These are phyloP conservation scores for Drosophila paucipuncta DNA, from an alignment of 2,888 invertebrate species.

Conservation along the genomic window DNA sequence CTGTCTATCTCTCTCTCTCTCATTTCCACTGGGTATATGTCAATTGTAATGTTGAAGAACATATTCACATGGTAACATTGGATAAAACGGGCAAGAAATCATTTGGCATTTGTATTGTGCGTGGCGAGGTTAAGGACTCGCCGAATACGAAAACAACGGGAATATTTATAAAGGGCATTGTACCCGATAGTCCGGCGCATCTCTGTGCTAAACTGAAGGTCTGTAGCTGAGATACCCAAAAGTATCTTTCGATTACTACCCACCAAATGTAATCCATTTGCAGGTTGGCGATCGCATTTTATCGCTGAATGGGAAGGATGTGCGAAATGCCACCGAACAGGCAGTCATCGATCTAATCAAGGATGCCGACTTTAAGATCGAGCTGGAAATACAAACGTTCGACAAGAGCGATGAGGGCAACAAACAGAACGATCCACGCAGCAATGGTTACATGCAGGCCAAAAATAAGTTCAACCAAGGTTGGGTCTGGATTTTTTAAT, in stretches of 20 bases:
- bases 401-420: conserved; percentile 71
- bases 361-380: conserved; percentile 94
- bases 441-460: conserved; percentile 78
- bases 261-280: not conserved
- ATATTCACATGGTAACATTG: conserved; percentile 79
- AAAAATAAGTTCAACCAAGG: conserved; percentile 76
- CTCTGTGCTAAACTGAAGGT: conserved; percentile 94
- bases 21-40: not conserved
- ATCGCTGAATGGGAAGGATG: conserved; percentile 96
- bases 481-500: conserved; percentile 11
- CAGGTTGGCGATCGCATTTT: conserved; percentile 85
- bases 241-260: not conserved
- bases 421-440: conserved; percentile 68
- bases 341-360: conserved; percentile 97
- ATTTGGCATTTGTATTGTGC: conserved; percentile 98
- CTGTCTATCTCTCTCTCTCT: not conserved
- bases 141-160: conserved; percentile 91
- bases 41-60: conserved; percentile 57
- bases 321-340: conserved; percentile 96
- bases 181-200: conserved; percentile 97
- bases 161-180: conserved; percentile 98
- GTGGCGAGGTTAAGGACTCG: conserved; percentile 92
- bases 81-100: conserved; percentile 87
- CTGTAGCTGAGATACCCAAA: conserved; percentile 52
- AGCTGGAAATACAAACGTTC: conserved; percentile 93